phyloP scores from a whole-genome alignment of 2,797 vertebrate genomes.

The Eulemur rubriventer region DNA sequence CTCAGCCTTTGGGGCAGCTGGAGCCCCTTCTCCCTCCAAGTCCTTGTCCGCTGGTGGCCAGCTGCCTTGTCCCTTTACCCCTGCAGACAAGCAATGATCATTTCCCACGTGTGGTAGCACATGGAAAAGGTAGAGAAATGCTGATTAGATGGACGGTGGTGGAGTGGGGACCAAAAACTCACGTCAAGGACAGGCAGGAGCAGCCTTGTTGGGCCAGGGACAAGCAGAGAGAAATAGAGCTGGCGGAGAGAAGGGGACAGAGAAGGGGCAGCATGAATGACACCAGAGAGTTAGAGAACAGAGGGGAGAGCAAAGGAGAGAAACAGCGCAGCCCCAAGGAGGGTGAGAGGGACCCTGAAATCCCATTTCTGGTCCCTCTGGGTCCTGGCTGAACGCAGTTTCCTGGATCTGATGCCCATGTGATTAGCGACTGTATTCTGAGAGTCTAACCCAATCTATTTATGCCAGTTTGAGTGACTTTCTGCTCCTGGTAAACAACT shows the following conservation, averaged over 20 bases:
- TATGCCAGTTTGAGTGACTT: slow-evolving; percentile 39
- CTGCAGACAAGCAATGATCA: neutral
- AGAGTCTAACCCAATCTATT: neutral
- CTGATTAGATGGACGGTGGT: neutral
- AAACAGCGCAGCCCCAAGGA: neutral
- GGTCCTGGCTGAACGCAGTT: neutral
- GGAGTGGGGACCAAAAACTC: neutral
- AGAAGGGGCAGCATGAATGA: neutral
- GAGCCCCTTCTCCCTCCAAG: no score
- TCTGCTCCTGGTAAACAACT: slow-evolving; percentile 62
- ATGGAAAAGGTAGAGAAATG: neutral
- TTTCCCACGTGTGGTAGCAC: neutral
- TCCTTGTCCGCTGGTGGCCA: neutral
- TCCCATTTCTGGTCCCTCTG: neutral
- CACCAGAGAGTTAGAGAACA: neutral
- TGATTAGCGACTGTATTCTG: neutral
- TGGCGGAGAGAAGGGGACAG: neutral
- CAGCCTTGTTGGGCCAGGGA: neutral
- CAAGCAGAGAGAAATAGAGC: neutral
- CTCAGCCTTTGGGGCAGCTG: neutral
- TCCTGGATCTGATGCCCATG: neutral
- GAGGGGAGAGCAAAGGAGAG: neutral
- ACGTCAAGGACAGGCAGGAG: neutral
- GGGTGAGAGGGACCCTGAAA: neutral
- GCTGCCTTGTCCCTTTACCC: neutral